phyloP scores from a whole-genome alignment of 2,888 invertebrate species.

The Erynnis tages region DNA sequence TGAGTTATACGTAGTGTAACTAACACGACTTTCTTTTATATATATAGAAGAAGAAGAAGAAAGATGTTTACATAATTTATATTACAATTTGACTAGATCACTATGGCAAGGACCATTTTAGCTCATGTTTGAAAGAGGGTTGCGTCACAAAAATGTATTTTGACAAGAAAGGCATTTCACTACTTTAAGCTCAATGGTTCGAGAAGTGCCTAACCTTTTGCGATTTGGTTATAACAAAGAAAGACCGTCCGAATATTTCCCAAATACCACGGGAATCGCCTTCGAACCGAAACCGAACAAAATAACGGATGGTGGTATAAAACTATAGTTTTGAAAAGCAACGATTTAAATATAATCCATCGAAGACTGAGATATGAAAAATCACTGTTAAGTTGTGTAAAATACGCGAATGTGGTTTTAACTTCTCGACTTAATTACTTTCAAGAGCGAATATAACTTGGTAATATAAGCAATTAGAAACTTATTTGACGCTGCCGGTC shows the following conservation, averaged over 20 bases:
- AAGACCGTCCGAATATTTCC: constrained; percentile 44
- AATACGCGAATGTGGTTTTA: constrained; percentile 69
- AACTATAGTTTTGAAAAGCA: not conserved
- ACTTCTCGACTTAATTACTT: constrained; percentile 76
- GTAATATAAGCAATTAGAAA: constrained; percentile 82
- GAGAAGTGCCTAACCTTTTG: constrained; percentile 52
- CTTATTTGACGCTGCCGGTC: constrained; percentile 80
- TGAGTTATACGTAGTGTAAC: no score
- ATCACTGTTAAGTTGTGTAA: constrained; percentile 48
- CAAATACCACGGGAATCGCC: constrained; percentile 41
- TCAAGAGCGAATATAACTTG: constrained; percentile 77
- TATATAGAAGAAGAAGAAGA: no score
- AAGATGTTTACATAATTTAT: no score
- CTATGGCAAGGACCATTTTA: constrained; percentile 53
- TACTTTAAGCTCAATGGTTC: constrained; percentile 59
- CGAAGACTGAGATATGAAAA: constrained; percentile 39
- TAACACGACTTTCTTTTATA: no score
- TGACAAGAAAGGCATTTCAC: constrained; percentile 65
- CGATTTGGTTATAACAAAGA: constrained; percentile 54
- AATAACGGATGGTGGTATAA: not conserved
- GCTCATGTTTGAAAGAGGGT: constrained; percentile 63
- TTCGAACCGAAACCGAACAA: no score
- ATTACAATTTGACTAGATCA: not conserved
- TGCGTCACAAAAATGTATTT: constrained; percentile 56
- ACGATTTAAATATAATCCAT: constrained; percentile 37